These are phyloP conservation scores for Geodia barretti DNA, from an alignment of 37 sponge, comb jelly and placozoan genomes.

Conservation along the genomic window DNA sequence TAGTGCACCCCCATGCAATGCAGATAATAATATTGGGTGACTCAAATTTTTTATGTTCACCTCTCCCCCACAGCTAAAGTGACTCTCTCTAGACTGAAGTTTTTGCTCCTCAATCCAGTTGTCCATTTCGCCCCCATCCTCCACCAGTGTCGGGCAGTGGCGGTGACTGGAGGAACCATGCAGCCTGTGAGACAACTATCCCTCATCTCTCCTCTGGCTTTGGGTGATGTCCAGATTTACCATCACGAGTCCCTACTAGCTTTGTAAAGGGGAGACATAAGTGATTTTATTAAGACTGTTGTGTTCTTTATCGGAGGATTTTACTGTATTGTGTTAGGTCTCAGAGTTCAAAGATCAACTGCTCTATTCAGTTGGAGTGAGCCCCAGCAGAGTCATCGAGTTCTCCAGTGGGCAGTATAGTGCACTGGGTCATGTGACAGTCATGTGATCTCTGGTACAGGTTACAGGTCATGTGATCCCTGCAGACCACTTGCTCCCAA, in stretches of 20 bases:
- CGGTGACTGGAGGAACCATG: slow-evolving; percentile 98
- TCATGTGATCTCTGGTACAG: background rate
- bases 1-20: too few relatives aligned
- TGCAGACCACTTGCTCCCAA: slow-evolving; percentile 79
- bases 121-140: slow-evolving; percentile 85
- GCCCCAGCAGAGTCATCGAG: slow-evolving; percentile 66
- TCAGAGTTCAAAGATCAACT: slow-evolving; percentile 90
- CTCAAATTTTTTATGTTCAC: too few relatives aligned
- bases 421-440: slow-evolving; percentile 2
- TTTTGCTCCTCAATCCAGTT: slow-evolving; percentile 88
- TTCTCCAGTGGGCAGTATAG: slow-evolving; percentile 85
- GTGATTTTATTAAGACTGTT: too few relatives aligned
- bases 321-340: slow-evolving; percentile 18
- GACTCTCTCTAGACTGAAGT: slow-evolving; percentile 65
- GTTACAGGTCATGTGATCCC: slow-evolving; percentile 96
- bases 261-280: too few relatives aligned
- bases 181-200: slow-evolving; percentile 82
- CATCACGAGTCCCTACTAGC: too few relatives aligned
- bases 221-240: too few relatives aligned
- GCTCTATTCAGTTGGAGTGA: slow-evolving; percentile 68
- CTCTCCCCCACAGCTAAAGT: too few relatives aligned
- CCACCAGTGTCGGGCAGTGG: slow-evolving; percentile 82
- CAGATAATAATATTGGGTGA: too few relatives aligned
- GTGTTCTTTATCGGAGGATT: background rate
- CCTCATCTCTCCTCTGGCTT: too few relatives aligned